These are phyloP conservation scores for Odontocerum albicorne DNA, from an alignment of 2,888 invertebrate genomes.

Conservation along the genomic window DNA sequence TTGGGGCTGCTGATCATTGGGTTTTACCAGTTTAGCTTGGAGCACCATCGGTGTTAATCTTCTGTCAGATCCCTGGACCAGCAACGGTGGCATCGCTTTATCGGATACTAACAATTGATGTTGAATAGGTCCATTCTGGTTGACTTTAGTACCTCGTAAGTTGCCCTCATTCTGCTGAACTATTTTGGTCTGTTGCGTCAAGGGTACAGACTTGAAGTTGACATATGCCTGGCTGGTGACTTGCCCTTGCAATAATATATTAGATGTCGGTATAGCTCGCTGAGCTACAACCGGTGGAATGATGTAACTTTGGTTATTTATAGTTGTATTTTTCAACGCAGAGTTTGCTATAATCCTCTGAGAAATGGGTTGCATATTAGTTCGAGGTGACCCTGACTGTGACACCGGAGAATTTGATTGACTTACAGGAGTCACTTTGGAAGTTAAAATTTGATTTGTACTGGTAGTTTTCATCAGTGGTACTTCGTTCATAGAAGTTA, in stretches of 20 bases:
- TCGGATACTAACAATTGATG: slow-evolving; percentile 46
- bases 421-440: neutral
- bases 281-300: slow-evolving; percentile 7
- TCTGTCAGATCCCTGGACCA: slow-evolving; percentile 51
- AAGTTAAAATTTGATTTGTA: neutral
- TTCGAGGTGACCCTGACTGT: neutral
- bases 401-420: neutral
- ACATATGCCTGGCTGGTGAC: slow-evolving; percentile 21
- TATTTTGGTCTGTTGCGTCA: slow-evolving; percentile 13
- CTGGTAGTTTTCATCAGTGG: neutral
- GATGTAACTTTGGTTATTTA: slow-evolving; percentile 6
- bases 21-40: slow-evolving; percentile 64
- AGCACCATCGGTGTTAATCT: slow-evolving; percentile 63
- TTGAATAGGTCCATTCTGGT: slow-evolving; percentile 41
- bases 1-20: slow-evolving; percentile 46
- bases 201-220: slow-evolving; percentile 23
- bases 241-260: slow-evolving; percentile 27
- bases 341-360: neutral
- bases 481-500: slow-evolving; percentile 9
- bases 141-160: neutral
- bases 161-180: slow-evolving; percentile 13
- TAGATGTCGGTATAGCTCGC: too few relatives aligned
- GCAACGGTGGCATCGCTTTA: slow-evolving; percentile 49
- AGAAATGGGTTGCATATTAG: slow-evolving; percentile 6
- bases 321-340: slow-evolving; percentile 4